phyloP scores from a whole-genome alignment of 1,140 invertebrate species.

The Monochamus saltuarius region DNA sequence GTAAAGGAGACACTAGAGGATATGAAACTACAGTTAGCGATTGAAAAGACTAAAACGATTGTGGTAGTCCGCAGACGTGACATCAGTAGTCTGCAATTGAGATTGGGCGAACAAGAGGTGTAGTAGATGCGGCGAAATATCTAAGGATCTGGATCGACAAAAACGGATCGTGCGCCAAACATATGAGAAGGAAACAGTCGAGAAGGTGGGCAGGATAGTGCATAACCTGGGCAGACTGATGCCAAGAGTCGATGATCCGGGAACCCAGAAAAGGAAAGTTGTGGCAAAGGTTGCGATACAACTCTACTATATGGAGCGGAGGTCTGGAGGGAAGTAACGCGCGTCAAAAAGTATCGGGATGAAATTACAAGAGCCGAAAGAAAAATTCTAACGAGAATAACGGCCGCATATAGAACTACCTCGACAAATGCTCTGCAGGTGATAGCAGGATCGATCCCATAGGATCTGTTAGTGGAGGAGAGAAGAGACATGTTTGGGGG shows the following conservation, averaged over 20 bases:
- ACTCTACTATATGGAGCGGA: constrained; percentile 10
- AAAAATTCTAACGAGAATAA: constrained; percentile 16
- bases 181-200: background rate
- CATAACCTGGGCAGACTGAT: background rate
- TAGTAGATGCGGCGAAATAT: background rate
- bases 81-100: background rate
- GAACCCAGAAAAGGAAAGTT: background rate
- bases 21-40: background rate
- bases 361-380: constrained; percentile 6
- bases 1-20: background rate
- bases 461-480: constrained; percentile 24
- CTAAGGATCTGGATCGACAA: background rate
- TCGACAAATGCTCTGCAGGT: constrained; percentile 27
- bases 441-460: constrained; percentile 25
- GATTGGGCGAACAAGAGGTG: background rate
- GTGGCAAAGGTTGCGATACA: background rate
- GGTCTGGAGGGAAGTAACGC: constrained; percentile 1
- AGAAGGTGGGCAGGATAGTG: background rate
- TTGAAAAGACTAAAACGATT: background rate
- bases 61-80: background rate
- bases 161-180: background rate
- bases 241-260: background rate
- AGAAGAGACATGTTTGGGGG: background rate
- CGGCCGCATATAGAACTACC: constrained; percentile 29
- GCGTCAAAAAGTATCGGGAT: background rate